A percentile compares a stretch with the other conserved stretches of the same genome.
phyloP scores from a whole-genome alignment of 1,140 invertebrate species.

The Macrocentrus cingulum region DNA sequence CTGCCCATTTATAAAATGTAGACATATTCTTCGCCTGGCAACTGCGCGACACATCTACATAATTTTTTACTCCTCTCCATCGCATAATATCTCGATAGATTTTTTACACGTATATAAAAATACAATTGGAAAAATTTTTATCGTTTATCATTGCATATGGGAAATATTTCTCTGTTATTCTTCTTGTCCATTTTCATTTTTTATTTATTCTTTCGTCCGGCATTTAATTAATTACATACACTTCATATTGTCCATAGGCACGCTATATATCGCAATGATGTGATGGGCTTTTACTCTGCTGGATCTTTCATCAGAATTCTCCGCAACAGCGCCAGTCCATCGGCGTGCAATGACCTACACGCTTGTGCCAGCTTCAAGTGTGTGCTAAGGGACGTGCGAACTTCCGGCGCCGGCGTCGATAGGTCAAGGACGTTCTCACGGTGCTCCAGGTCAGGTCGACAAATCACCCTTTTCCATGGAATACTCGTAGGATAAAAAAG shows the following conservation, averaged over 20 bases:
- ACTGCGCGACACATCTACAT: neutral
- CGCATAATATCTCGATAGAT: constrained; percentile 1
- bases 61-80: too few relatives aligned
- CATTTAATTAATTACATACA: too few relatives aligned
- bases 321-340: neutral
- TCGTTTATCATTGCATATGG: too few relatives aligned
- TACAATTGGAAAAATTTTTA: neutral
- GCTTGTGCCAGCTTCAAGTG: neutral
- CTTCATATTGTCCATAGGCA: too few relatives aligned
- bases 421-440: constrained; percentile 57
- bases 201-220: too few relatives aligned
- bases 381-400: constrained; percentile 20
- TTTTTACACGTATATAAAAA: neutral
- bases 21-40: constrained; percentile 8
- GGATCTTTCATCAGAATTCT: neutral
- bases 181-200: too few relatives aligned
- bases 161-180: too few relatives aligned
- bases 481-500: constrained; percentile 38
- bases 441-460: constrained; percentile 56
- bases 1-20: neutral
- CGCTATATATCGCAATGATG: too few relatives aligned
- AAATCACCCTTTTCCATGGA: constrained; percentile 56
- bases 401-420: constrained; percentile 47
- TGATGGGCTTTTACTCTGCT: too few relatives aligned
- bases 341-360: constrained; percentile 11